These are phyloP conservation scores for Morone chrysops DNA, from an alignment of 2,113 vertebrate species.

Conservation along the genomic window DNA sequence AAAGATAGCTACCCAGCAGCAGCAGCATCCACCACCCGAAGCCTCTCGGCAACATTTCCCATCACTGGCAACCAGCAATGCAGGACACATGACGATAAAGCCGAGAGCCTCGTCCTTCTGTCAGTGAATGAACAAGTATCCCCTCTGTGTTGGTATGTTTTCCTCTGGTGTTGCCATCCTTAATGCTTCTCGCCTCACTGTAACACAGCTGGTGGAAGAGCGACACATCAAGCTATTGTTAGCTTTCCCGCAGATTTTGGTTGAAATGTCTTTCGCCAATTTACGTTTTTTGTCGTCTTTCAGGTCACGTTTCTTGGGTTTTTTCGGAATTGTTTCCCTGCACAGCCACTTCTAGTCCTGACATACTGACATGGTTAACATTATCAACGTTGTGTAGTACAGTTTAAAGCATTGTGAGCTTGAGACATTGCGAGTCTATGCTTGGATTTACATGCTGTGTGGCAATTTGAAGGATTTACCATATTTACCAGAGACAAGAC, in stretches of 20 bases:
- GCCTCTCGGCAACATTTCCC: conserved; percentile 4
- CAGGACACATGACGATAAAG: conserved; percentile 55
- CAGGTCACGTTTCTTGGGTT: neutral
- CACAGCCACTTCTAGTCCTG: neutral
- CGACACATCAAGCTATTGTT: conserved; percentile 15
- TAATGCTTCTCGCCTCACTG: neutral
- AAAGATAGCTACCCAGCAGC: conserved; percentile 17
- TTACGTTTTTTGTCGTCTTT: neutral
- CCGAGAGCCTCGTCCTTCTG: conserved; percentile 17
- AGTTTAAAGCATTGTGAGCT: neutral
- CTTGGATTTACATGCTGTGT: neutral
- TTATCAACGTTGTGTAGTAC: neutral
- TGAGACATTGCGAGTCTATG: neutral
- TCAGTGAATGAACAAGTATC: conserved; percentile 35
- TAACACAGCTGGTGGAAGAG: neutral
- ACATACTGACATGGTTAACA: neutral
- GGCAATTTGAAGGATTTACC: neutral
- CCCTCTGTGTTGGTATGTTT: conserved; percentile 63
- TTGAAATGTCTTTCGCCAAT: neutral
- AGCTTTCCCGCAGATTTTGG: conserved; percentile 10
- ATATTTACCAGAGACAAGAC: neutral
- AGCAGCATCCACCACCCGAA: conserved; percentile 25
- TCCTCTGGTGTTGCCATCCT: neutral
- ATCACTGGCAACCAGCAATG: conserved; percentile 21
- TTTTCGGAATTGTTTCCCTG: neutral